Conservation (phyloP, 2,888 invertebrate species). For the Drosophila pegasa region DNA sequence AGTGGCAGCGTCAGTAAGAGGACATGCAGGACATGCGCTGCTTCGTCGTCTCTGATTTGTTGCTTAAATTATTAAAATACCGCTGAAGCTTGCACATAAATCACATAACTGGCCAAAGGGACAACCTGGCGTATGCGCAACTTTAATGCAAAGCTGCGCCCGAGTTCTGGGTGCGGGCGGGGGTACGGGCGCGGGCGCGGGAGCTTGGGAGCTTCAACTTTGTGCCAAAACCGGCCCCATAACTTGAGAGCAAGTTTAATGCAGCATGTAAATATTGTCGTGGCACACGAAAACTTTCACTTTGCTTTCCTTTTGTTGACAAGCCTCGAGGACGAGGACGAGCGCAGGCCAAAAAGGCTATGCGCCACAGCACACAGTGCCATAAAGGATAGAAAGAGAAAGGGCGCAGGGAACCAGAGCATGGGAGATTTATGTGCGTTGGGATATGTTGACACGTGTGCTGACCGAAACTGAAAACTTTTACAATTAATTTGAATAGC, state of each 20-base stretch:
- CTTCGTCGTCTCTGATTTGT: constrained; percentile 59
- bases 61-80: constrained; percentile 74
- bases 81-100: constrained; percentile 65
- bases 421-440: constrained; percentile 53
- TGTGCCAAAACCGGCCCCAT: constrained; percentile 39
- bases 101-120: constrained; percentile 67
- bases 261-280: constrained; percentile 80
- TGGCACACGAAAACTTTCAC: constrained; percentile 76
- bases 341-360: constrained; percentile 31
- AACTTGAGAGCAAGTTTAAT: constrained; percentile 75
- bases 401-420: constrained; percentile 7
- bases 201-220: constrained; percentile 50
- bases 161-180: not conserved
- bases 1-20: constrained; percentile 10
- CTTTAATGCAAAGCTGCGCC: constrained; percentile 56
- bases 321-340: constrained; percentile 39
- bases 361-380: constrained; percentile 7
- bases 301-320: constrained; percentile 65
- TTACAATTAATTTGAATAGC: constrained; percentile 74
- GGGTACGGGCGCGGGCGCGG: not conserved
- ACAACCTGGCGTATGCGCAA: constrained; percentile 70
- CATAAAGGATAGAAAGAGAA: not conserved
- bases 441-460: constrained; percentile 52
- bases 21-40: constrained; percentile 33
- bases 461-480: constrained; percentile 61